These are phyloP conservation scores for Ciona savignyi DNA, from an alignment of 23 tunicate species.

Conservation along the genomic window DNA sequence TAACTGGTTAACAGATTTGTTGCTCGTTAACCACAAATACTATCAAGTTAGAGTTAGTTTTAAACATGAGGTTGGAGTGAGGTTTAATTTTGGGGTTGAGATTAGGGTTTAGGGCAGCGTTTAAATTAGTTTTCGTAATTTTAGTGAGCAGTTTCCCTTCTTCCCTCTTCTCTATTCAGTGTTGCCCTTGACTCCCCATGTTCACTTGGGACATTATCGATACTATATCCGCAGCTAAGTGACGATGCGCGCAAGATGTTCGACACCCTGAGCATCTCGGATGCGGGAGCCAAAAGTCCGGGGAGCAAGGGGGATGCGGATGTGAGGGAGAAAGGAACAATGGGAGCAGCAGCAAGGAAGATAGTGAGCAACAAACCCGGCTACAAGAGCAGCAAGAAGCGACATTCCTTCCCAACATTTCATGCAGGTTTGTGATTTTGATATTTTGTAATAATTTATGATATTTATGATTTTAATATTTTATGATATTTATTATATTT, in stretches of 20 bases:
- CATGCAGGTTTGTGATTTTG: constrained; percentile 25
- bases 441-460: background rate
- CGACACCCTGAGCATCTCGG: constrained; percentile 7
- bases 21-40: no score
- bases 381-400: constrained; percentile 41
- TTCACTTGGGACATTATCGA: no score
- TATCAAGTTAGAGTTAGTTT: no score
- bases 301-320: constrained; percentile 1
- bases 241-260: constrained; percentile 28
- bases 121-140: no score
- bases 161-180: no score
- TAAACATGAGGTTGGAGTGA: background rate
- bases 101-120: no score
- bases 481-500: no score
- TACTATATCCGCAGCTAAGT: constrained; percentile 29
- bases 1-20: no score
- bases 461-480: no score
- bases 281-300: background rate
- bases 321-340: background rate
- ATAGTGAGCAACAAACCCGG: constrained; percentile 31
- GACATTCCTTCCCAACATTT: constrained; percentile 62
- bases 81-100: background rate
- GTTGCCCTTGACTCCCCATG: no score
- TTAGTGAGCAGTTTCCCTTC: no score
- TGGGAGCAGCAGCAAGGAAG: constrained; percentile 39